Percentiles rank a stretch among this genome's conserved stretches.
phyloP scores from a whole-genome alignment of 2,113 vertebrate genomes.

The Bos indicus region DNA sequence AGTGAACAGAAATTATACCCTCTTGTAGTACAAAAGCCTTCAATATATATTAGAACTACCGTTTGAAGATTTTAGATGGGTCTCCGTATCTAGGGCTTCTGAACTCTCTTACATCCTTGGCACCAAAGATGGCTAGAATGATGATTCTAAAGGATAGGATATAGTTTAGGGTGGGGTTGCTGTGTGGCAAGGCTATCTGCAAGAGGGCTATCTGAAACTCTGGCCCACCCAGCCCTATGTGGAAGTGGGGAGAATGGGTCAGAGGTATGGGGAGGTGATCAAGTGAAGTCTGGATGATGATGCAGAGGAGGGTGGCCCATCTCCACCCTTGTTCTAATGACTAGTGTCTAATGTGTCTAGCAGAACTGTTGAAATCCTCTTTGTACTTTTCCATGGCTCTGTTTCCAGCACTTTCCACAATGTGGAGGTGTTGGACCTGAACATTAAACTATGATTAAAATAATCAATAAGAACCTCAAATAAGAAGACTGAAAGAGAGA shows the following conservation, averaged over 20 bases:
- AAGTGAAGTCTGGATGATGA: neutral
- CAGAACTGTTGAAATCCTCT: neutral
- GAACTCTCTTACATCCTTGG: neutral
- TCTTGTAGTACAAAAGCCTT: neutral
- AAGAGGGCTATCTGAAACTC: neutral
- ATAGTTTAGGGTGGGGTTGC: neutral
- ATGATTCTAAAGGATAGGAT: neutral
- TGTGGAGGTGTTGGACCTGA: neutral
- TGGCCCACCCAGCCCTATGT: neutral
- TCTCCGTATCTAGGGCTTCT: neutral
- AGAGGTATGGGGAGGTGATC: neutral
- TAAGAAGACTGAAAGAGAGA: neutral
- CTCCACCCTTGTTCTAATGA: neutral
- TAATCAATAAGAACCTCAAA: neutral
- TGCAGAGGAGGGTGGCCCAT: too few species aligned
- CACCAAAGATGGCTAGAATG: neutral
- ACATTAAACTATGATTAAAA: neutral
- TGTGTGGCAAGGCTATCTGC: neutral
- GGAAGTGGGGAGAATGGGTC: too few species aligned
- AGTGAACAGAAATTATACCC: neutral
- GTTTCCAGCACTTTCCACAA: neutral
- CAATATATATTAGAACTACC: neutral
- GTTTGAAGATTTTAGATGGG: neutral
- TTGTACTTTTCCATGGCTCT: neutral
- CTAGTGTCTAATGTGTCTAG: neutral